Conservation (phyloP, 2,888 invertebrate genomes). For the Spilarctia lutea region DNA sequence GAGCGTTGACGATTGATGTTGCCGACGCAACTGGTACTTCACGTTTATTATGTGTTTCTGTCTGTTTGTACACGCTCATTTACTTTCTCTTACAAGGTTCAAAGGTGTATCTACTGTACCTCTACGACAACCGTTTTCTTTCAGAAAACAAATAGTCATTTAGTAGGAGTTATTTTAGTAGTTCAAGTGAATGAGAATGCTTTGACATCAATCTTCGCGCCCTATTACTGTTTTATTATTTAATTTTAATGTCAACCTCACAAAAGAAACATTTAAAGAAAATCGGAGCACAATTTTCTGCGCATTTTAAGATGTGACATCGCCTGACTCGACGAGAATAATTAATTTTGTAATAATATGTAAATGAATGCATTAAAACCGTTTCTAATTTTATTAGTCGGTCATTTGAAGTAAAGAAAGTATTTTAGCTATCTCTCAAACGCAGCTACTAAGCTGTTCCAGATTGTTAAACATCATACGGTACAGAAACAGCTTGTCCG, state of each 20-base stretch:
- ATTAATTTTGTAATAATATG: not conserved
- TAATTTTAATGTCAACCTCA: not conserved
- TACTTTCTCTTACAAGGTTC: not conserved
- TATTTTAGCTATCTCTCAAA: not conserved
- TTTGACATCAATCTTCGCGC: not conserved
- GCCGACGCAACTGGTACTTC: conserved; percentile 22
- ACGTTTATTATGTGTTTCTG: conserved; percentile 9
- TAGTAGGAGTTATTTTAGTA: not conserved
- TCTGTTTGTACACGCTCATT: conserved; percentile 2
- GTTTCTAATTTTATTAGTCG: not conserved
- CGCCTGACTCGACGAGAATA: not conserved
- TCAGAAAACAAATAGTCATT: not conserved
- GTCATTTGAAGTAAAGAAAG: not conserved
- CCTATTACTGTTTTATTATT: not conserved
- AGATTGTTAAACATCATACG: conserved; percentile 5
- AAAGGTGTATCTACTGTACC: not conserved
- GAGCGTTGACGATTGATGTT: conserved; percentile 42
- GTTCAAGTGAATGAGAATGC: not conserved
- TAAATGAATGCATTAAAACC: not conserved
- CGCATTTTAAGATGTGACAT: not conserved
- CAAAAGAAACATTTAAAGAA: not conserved
- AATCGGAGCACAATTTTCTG: not conserved
- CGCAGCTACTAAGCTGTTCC: conserved; percentile 5
- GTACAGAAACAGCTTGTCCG: conserved; percentile 15
- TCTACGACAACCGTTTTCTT: not conserved